Conservation (phyloP, 1,140 invertebrate genomes). For the Nasonia vitripennis region DNA sequence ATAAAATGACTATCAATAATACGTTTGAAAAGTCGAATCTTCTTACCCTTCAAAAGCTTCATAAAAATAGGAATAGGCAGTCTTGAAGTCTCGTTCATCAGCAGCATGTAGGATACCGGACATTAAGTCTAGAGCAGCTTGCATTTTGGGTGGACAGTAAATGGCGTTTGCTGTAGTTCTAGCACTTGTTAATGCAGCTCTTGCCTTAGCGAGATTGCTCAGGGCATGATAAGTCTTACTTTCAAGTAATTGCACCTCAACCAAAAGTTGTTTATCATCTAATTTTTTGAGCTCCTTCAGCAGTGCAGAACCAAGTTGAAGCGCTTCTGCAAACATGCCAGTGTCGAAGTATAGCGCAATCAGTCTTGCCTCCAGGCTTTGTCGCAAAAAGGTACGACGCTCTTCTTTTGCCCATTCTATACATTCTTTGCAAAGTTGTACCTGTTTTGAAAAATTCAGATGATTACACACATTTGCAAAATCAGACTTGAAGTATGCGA, state of each 20-base stretch:
- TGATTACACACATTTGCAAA: neutral
- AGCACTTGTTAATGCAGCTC: constrained; percentile 97
- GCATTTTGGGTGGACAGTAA: constrained; percentile 98
- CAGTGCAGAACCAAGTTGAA: constrained; percentile 88
- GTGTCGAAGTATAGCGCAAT: constrained; percentile 97
- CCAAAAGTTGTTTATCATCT: constrained; percentile 98
- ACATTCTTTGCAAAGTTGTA: constrained; percentile 95
- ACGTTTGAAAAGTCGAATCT: constrained; percentile 16
- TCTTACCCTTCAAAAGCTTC: constrained; percentile 96
- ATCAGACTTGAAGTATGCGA: constrained; percentile 14
- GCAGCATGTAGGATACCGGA: constrained; percentile 99
- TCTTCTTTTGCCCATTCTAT: constrained; percentile 99
- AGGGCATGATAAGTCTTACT: constrained; percentile 99
- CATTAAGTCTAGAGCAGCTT: constrained; percentile 96
- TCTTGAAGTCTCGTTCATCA: constrained; percentile 99
- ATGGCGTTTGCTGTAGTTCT: constrained; percentile 99
- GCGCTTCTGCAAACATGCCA: constrained; percentile 90
- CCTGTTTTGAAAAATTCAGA: constrained; percentile 63
- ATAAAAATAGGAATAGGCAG: constrained; percentile 99
- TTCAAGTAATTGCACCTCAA: constrained; percentile 97
- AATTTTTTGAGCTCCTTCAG: constrained; percentile 98
- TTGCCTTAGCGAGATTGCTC: constrained; percentile 96
- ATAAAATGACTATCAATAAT: neutral
- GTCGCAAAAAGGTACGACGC: constrained; percentile 96
- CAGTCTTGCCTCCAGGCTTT: constrained; percentile 94